Evolutionary conservation across 2,113 vertebrate genomes (phyloP), one percentile per base, ranked within the genome.

Genomic region (Lipophrys pholis): DNA sequence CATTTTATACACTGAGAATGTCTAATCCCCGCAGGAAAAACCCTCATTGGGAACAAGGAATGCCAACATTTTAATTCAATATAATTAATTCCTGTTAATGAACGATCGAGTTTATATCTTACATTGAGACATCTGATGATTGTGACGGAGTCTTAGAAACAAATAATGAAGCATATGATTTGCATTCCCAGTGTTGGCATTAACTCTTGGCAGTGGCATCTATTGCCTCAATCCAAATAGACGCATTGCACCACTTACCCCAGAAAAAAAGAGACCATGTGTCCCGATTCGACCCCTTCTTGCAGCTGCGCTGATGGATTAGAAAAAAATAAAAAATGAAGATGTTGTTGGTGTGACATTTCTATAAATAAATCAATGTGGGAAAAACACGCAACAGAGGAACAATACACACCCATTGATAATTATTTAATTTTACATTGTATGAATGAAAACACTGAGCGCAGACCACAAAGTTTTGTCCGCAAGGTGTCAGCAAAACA

Each of bases 401-500:
- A 62, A 38, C 8, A 16, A 14, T 52, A 35, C 5, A 1, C 17
- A 52, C 38, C 14, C 43, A 53, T 14, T 14, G 6, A 12, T 30
- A 36, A 55, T 9, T 21, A 53, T 8, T 30, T 4, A 30, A 30
- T 30, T 30, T 30, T 2, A 30, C 21, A 30, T 30, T 30, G 21
- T 30, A 30, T 30, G 21, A 30, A 30, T 30, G 21, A 30, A 30
- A 30, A 30, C 21, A 30, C n/a, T n/a, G 21, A 30, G 21, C 4
- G 21, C 21, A 30, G 17, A 38, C 15, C 8, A 21, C 36, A 11
- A 0, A 3, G 16, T 17, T 80, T 60, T 80, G 60, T 77, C 91
- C 92, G 84, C 85, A 65, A 79, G 92, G 56, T 81, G 90, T 83
- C 89, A 91, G 74, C 52, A 92, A 74, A 78, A 49, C n/a, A 61